Percentiles rank a stretch among this genome's conserved stretches.
Conservation (phyloP, 2,797 vertebrate genomes). For the Otolemur crassicaudatus region DNA sequence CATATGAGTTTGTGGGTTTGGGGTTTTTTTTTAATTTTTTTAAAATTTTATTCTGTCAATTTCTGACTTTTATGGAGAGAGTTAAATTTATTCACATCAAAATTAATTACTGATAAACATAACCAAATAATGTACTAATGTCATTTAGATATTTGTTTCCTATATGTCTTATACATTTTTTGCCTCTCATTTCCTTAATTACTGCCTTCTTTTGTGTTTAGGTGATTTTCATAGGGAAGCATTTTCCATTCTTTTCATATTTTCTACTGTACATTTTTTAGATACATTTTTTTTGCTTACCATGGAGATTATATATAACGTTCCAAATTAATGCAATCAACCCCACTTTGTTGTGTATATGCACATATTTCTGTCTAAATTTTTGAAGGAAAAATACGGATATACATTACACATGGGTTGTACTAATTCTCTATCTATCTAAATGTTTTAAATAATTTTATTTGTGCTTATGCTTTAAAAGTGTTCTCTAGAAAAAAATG, state of each 20-base stretch:
- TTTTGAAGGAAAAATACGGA: too few relatives aligned
- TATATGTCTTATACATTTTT: too few relatives aligned
- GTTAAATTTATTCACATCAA: not conserved
- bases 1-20: not conserved
- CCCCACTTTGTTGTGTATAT: too few relatives aligned
- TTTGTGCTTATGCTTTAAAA: too few relatives aligned
- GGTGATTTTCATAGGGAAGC: not conserved
- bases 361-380: too few relatives aligned
- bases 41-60: not conserved
- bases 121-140: not conserved
- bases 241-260: not conserved
- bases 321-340: not conserved
- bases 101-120: not conserved
- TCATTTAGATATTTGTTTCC: not conserved
- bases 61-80: not conserved
- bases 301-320: not conserved
- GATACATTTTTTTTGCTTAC: not conserved
- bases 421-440: too few relatives aligned
- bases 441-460: too few relatives aligned
- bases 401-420: too few relatives aligned
- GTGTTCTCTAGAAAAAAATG: too few relatives aligned
- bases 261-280: not conserved
- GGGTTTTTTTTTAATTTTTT: too few relatives aligned
- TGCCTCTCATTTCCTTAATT: not conserved
- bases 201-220: not conserved